A percentile compares a stretch with the other conserved stretches of the same genome.
These are phyloP conservation scores for Thrips palmi DNA, from an alignment of 1,140 invertebrate species.

Conservation along the genomic window DNA sequence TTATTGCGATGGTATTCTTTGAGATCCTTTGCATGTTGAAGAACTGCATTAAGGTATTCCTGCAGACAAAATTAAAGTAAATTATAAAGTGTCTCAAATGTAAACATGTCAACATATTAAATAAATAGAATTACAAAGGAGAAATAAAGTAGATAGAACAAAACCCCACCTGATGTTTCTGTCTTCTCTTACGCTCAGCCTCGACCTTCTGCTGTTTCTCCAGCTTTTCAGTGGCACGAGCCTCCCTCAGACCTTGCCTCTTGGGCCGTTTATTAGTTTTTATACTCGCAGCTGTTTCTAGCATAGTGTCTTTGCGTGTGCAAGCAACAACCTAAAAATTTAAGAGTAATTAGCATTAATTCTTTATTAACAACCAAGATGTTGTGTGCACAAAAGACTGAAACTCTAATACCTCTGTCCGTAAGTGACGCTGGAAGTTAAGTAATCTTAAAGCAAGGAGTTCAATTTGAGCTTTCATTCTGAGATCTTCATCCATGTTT, in stretches of 20 bases:
- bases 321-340: conserved; percentile 36
- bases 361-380: neutral
- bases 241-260: conserved; percentile 84
- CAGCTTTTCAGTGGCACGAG: conserved; percentile 90
- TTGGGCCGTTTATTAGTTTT: conserved; percentile 95
- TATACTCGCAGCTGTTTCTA: conserved; percentile 92
- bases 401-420: conserved; percentile 36
- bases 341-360: conserved; percentile 7
- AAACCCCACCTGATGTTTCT: conserved; percentile 49
- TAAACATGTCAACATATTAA: neutral
- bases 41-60: conserved; percentile 85
- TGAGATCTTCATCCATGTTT: conserved; percentile 80
- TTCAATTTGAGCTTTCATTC: conserved; percentile 87
- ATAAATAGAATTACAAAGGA: conserved; percentile 4
- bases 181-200: conserved; percentile 83
- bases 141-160: neutral
- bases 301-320: conserved; percentile 79
- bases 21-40: conserved; percentile 95
- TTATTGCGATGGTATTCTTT: conserved; percentile 94
- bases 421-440: conserved; percentile 85
- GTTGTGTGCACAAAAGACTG: neutral
- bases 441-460: conserved; percentile 76
- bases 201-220: conserved; percentile 98
- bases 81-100: neutral
- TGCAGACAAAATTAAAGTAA: conserved; percentile 16